These are phyloP conservation scores for Enoplosus armatus DNA, from an alignment of 2,797 vertebrate genomes.

Conservation along the genomic window DNA sequence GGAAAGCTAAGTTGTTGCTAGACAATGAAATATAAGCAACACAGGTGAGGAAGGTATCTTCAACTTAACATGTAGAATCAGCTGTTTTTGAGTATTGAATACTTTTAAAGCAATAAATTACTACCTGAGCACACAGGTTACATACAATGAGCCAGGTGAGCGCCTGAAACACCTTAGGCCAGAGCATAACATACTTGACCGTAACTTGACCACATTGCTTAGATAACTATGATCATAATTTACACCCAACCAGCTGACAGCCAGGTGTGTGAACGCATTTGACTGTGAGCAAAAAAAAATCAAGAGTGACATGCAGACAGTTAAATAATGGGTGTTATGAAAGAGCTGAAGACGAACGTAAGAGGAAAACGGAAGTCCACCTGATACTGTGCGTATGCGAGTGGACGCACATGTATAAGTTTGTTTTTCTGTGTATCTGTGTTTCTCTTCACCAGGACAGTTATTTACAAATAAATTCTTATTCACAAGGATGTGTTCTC, in stretches of 20 bases:
- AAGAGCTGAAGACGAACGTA: background rate
- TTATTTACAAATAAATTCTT: slow-evolving; percentile 27
- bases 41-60: background rate
- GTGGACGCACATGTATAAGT: background rate
- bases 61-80: background rate
- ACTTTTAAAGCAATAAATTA: slow-evolving; percentile 43
- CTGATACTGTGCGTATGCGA: background rate
- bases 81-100: slow-evolving; percentile 26
- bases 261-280: slow-evolving; percentile 67
- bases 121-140: slow-evolving; percentile 15
- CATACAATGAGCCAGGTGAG: slow-evolving; percentile 17
- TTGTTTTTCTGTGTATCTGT: slow-evolving; percentile 6
- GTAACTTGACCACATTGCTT: slow-evolving; percentile 58
- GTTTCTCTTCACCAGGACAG: slow-evolving; percentile 9
- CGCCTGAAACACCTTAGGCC: slow-evolving; percentile 57
- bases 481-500: slow-evolving; percentile 20
- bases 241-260: slow-evolving; percentile 55
- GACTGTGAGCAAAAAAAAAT: slow-evolving; percentile 29
- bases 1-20: background rate
- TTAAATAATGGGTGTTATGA: slow-evolving; percentile 14
- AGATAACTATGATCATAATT: slow-evolving; percentile 61
- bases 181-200: slow-evolving; percentile 50
- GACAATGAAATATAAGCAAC: background rate
- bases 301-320: slow-evolving; percentile 18
- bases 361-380: background rate